Evolutionary conservation across 2,113 vertebrate genomes (phyloP), one percentile per base, ranked within the genome.

Genomic region (Scalopus aquaticus): DNA sequence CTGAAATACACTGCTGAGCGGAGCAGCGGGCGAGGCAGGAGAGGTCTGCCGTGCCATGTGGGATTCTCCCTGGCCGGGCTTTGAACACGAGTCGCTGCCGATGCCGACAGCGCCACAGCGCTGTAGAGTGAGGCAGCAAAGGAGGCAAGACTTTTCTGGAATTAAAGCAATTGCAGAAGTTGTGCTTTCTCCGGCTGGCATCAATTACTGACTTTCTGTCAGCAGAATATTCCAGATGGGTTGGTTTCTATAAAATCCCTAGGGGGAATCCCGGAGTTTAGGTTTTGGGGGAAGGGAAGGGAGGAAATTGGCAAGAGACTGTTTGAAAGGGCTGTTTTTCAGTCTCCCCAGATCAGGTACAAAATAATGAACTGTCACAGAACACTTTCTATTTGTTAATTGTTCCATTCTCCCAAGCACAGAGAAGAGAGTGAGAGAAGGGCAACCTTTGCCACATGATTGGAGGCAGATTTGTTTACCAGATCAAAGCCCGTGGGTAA

Each of bases 211-310:
- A 77, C 91, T 93, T 96, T 97, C 96, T 96, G 93, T 95, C 89
- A 96, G 96, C 86, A 84, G 95, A 95, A 85, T 91, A 87, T 97
- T 97, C 94, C 96, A 96, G 95, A 97, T 95, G 91, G 95, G 76
- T 83, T 95, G 80, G 79, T 95, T 97, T 96, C 96, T 97, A 24
- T 94, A 90, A 73, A 97, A 90, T 93, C 84, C 88, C 95, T 26
- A 44, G 56, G 88, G 91, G 62, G 89, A 91, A 83, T 91, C 92
- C 89, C 60, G 76, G 46, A 19, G 35, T 69, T 96, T 94, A 80
- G 90, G 62, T 88, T 93, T 39, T 83, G 72, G 60, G 77, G 91
- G 78, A 70, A 86, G 60, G 74, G 79, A 65, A 81, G 60, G 64
- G 67, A 96, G 91, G 91, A 97, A 94, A 79, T n/a, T 91, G 54